Evolutionary conservation across 2,113 vertebrate species (phyloP).

Genomic region (Sphyrna mokarran): DNA sequence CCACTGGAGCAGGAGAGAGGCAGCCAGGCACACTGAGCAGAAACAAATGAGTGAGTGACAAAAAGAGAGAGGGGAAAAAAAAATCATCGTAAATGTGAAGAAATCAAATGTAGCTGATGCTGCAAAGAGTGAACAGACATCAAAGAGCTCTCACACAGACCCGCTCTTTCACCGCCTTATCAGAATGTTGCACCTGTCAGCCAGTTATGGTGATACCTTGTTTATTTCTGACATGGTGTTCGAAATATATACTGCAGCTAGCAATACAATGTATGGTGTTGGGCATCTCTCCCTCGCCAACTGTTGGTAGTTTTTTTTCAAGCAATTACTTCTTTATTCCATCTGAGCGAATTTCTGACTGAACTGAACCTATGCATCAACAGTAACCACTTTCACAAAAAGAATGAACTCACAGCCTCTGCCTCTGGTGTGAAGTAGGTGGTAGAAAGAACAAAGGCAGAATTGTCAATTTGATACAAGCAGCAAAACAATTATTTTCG

Average conservation of each 20-base stretch:
- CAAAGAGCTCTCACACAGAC: not conserved
- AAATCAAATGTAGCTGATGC: not conserved
- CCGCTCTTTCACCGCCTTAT: not conserved
- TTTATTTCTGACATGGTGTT: not conserved
- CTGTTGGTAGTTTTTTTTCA: not conserved
- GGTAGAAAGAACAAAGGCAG: not conserved
- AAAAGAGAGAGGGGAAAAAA: too few species aligned
- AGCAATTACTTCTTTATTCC: not conserved
- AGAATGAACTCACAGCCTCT: not conserved
- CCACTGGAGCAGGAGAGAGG: not conserved
- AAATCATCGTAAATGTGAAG: not conserved
- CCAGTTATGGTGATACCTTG: not conserved
- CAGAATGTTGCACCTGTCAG: conserved; percentile 23
- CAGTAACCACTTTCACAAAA: not conserved
- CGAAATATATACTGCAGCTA: not conserved
- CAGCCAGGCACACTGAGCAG: not conserved
- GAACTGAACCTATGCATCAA: not conserved
- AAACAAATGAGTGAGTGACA: too few species aligned
- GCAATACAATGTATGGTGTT: not conserved
- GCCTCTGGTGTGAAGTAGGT: not conserved
- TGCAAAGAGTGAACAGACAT: not conserved
- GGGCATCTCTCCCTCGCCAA: not conserved
- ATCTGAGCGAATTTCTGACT: not conserved
- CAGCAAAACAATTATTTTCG: not conserved
- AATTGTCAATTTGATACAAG: not conserved